Evolutionary conservation across 2,888 invertebrate genomes (phyloP), one percentile per base, ranked within the genome.

Genomic region (Nudaria mundana): DNA sequence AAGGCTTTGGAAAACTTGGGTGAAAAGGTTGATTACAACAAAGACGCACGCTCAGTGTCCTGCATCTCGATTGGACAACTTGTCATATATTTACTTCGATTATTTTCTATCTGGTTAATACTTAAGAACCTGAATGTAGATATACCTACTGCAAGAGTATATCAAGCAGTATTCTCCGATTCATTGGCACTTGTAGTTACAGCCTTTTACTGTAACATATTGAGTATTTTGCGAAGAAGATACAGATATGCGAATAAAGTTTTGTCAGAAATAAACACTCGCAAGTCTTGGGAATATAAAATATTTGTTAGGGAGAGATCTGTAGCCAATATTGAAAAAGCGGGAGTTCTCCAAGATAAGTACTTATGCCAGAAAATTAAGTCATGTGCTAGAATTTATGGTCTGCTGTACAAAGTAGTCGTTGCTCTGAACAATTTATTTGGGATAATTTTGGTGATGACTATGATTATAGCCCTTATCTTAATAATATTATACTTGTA

Each of bases 401-500:
- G 71, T 23, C 68, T 70, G 66, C 34, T 83, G 33, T 73, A 66
- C 31, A 52, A 66, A 33, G 52, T 65, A 3, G 53, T 65, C 0
- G 46, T 55, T 5, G 52, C 48, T n/a, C 52, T 54, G 1, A 77
- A 75, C 32, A 48, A 44, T 4, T 50, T 63, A 26, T 83, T 66
- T 38, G 81, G 83, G 1, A 40, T 71, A 2, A 53, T 71, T 3
- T 24, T 81, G 10, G 48, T 69, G 3, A 26, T 71, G n/a, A 78
- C 69, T 0, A 57, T 76, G 52, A 25, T 68, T 0, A 25, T 69
- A 6, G 67, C 60, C 26, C 46, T 76, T 0, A 45, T 64, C 7
- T 59, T 63, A 8, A 65, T 77, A 5, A 61, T 77, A 15, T 41
- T 83, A 26, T 74, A 81, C 38, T 56, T 76, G 43, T 83, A 80